Evolutionary conservation across 1,140 invertebrate genomes (phyloP), one percentile per base, ranked within the genome.

Genomic region (Asbolus verrucosus): DNA sequence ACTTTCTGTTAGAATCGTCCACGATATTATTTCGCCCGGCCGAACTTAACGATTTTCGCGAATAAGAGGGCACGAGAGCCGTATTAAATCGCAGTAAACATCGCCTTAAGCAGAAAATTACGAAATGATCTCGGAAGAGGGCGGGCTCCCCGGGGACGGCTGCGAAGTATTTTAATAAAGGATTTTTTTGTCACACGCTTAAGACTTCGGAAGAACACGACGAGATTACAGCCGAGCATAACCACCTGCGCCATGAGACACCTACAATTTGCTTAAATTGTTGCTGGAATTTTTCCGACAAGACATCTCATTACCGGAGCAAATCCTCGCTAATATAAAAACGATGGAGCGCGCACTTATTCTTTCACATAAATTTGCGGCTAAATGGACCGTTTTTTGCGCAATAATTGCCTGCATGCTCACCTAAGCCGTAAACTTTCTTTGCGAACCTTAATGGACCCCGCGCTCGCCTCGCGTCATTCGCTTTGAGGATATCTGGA

Each of bases 131-230:
- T 31, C 39, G 61, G 31, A 41, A 63, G 61, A 41, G 33, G 21
- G 61, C 39, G 61, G 36, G 61, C 18, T 63, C 62, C 65, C 65
- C 27, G 39, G 72, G 70, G 72, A 71, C 65, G 68, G 39, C 71
- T 65, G 72, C 61, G 71, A 71, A 73, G 72, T 73, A 73, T 73
- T 73, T 71, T 74, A 74, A 74, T 72, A 72, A 74, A 70, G 70
- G 67, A 72, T 74, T 74, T 74, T 74, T 73, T 72, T 74, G 73
- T 74, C 73, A 72, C 60, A 65, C 69, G 70, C 70, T 72, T 69
- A 71, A 43, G 72, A 63, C 60, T 69, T 59, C 31, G 60, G 65
- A 72, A 71, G 67, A 70, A 70, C 68, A 69, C 66, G 66, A 65
- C 62, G 13, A 69, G 73, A 74, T 74, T 74, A 74, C 63, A 66